Percentiles rank a stretch among this genome's conserved stretches.
Conservation (phyloP, 2,113 vertebrate species). For the Neoarius graeffei region DNA sequence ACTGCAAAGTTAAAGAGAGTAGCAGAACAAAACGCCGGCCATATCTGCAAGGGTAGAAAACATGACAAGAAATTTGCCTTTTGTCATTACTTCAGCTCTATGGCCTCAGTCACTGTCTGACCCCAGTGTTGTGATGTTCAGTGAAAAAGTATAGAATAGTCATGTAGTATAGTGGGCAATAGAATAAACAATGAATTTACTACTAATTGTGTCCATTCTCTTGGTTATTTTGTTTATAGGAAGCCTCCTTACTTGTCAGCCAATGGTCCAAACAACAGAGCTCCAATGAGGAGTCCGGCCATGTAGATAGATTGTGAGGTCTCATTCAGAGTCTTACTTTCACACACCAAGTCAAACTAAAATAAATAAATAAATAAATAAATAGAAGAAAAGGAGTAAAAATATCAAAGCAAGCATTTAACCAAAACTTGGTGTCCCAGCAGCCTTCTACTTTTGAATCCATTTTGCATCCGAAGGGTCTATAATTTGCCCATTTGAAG, state of each 20-base stretch:
- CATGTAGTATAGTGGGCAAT: background rate
- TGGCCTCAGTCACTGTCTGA: no score
- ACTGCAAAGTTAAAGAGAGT: no score
- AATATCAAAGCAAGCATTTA: background rate
- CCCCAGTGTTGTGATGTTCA: no score
- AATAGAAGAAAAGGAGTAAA: slow-evolving; percentile 35
- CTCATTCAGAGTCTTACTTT: slow-evolving; percentile 70
- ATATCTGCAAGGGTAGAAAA: no score
- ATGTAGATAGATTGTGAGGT: slow-evolving; percentile 84
- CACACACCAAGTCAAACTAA: slow-evolving; percentile 87
- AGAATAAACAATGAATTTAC: slow-evolving; percentile 55
- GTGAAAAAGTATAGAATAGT: no score
- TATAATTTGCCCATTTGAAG: background rate
- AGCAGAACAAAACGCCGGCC: no score
- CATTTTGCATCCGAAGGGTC: background rate
- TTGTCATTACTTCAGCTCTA: no score
- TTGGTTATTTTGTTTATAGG: no score
- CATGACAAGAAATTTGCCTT: no score
- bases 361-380: slow-evolving; percentile 32
- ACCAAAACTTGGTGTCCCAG: background rate
- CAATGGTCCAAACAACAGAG: slow-evolving; percentile 78
- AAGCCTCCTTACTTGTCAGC: no score
- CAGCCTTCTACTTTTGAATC: background rate
- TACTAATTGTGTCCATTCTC: no score
- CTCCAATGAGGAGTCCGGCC: slow-evolving; percentile 80